Evolutionary conservation across 2,797 vertebrate genomes (phyloP).

Genomic region (Discoglossus pictus): DNA sequence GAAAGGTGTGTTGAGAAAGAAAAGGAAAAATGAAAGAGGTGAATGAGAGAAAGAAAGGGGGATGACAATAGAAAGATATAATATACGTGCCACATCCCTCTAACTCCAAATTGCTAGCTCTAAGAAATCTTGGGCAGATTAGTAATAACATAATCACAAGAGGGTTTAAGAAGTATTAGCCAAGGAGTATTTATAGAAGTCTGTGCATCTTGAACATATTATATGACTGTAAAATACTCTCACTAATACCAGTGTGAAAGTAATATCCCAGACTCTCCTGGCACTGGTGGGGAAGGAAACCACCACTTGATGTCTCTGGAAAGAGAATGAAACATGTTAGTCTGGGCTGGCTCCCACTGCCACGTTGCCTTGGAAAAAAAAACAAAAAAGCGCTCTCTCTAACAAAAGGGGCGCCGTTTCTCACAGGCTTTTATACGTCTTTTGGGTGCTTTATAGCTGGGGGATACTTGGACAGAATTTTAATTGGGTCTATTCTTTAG

Average conservation of each 20-base stretch:
- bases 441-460: constrained; percentile 22
- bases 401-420: constrained; percentile 13
- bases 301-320: constrained; percentile 24
- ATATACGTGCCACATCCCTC: no score
- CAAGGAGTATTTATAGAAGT: background rate
- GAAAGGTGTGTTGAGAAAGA: no score
- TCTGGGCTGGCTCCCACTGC: constrained; percentile 12
- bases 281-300: constrained; percentile 11
- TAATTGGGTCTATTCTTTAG: constrained; percentile 24
- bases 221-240: background rate
- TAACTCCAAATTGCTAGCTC: no score
- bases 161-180: no score
- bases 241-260: constrained; percentile 2
- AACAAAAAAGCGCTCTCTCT: background rate
- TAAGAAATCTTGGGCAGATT: no score
- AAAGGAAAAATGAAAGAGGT: no score
- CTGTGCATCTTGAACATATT: constrained; percentile 21
- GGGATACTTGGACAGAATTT: constrained; percentile 6
- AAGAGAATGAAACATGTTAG: constrained; percentile 22
- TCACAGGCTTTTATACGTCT: constrained; percentile 18
- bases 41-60: no score
- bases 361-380: constrained; percentile 38
- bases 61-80: no score
- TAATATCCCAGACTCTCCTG: constrained; percentile 4
- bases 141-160: no score